Evolutionary conservation across 2,888 invertebrate genomes (phyloP), one percentile per base, ranked within the genome.

Genomic region (Tinea trinotella): DNA sequence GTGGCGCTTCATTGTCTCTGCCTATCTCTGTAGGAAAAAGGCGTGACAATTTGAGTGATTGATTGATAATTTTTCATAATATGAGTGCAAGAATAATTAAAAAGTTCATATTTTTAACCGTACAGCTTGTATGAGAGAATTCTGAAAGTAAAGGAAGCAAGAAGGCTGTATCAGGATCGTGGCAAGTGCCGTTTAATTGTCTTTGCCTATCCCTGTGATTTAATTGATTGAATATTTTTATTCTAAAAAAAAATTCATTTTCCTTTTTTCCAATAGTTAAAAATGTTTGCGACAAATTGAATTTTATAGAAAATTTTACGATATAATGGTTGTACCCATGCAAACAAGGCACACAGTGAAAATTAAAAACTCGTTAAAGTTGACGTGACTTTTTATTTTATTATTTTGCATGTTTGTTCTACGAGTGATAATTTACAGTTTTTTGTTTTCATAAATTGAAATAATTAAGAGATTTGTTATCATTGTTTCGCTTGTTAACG

Each of bases 281-380:
- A 30, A 30, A 30, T 30, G 13, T n/a, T 40, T n/a, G 15, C 40
- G n/a, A 7, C 40, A 40, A 40, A 40, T 40, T 40, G 40, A 40
- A 40, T 40, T 40, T 40, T 40, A 13, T n/a, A 15, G 40, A 15
- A 3, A 15, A 6, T 13, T 40, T 40, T 40, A 40, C 30, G 40
- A 12, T 12, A 15, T 40, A 40, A 40, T 40, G 40, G 40, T 40
- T 40, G 15, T 40, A n/a, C n/a, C 30, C 50, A 50, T 50, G 50
- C 50, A 50, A 50, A 50, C 50, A 22, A 50, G 50, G 50, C 24
- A 24, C 24, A 50, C 9, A 50, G 50, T 50, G 24, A 50, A 50
- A 50, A 50, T 50, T 50, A 50, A 50, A 50, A 50, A 13, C 22
- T 50, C 50, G 50, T 50, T 50, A 50, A 50, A 50, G 24, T 50